Evolutionary conservation across 1,140 invertebrate genomes (phyloP).

Genomic region (Drosophila carrolli): DNA sequence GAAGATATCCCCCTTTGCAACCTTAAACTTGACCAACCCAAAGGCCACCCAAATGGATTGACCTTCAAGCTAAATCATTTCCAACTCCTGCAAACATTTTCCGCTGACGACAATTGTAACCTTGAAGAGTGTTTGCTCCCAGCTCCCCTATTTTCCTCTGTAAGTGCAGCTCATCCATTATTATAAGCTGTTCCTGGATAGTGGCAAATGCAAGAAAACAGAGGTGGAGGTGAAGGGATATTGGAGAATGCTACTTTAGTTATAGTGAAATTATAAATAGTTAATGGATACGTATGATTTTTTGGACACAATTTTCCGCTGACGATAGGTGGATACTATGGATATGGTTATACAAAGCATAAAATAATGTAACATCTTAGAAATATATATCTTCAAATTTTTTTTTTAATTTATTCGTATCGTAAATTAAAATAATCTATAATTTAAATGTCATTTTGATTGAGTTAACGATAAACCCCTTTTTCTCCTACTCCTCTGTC

Average conservation of each 20-base stretch:
- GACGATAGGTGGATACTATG: no score
- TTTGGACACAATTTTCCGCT: no score
- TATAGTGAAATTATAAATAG: neutral
- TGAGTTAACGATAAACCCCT: neutral
- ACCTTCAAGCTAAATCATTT: slow-evolving; percentile 64
- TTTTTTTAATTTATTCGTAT: no score
- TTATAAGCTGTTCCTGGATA: slow-evolving; percentile 70
- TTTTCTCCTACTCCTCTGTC: neutral
- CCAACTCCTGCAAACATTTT: slow-evolving; percentile 59
- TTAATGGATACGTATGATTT: no score
- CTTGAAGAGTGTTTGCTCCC: slow-evolving; percentile 48
- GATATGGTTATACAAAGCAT: no score
- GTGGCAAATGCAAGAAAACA: slow-evolving; percentile 26
- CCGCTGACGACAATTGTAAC: slow-evolving; percentile 39
- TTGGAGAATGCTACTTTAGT: neutral
- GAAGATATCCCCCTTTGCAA: slow-evolving; percentile 10
- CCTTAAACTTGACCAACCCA: slow-evolving; percentile 62
- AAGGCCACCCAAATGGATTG: slow-evolving; percentile 25
- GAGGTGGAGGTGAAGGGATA: neutral
- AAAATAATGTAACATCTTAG: no score
- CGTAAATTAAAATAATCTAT: no score
- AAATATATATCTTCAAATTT: no score
- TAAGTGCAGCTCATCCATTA: slow-evolving; percentile 64
- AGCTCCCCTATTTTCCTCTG: slow-evolving; percentile 17
- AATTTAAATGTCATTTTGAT: neutral